These are phyloP conservation scores for Netelia inedita DNA, from an alignment of 2,888 invertebrate species.

Conservation along the genomic window DNA sequence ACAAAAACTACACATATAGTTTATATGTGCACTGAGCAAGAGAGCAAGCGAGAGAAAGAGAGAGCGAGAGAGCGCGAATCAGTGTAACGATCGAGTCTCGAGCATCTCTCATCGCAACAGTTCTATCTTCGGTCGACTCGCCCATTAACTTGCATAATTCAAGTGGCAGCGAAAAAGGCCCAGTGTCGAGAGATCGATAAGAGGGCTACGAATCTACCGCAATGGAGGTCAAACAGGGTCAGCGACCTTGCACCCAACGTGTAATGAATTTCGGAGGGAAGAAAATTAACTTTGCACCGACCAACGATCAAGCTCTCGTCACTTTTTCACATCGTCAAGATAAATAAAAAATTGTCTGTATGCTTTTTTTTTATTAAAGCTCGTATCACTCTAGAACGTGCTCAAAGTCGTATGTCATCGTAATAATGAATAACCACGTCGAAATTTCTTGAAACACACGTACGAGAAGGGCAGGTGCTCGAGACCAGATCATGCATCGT, in stretches of 20 bases:
- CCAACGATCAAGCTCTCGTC: not conserved
- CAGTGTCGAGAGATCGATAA: slow-evolving; percentile 67
- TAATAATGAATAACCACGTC: not conserved
- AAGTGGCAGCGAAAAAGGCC: slow-evolving; percentile 62
- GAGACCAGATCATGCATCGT: slow-evolving; percentile 10
- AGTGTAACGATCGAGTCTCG: slow-evolving; percentile 26
- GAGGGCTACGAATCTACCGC: slow-evolving; percentile 43
- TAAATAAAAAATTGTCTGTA: too few relatives aligned
- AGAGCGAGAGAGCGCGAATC: not conserved
- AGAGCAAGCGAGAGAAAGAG: not conserved
- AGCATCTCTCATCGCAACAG: slow-evolving; percentile 11
- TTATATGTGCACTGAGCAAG: not conserved
- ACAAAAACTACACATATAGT: not conserved
- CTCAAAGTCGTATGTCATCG: too few relatives aligned
- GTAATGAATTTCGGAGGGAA: not conserved
- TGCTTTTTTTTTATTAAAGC: too few relatives aligned
- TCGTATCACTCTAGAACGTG: too few relatives aligned
- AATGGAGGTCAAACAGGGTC: slow-evolving; percentile 57
- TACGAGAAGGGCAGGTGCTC: slow-evolving; percentile 25
- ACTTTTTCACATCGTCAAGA: not conserved
- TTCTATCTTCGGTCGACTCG: slow-evolving; percentile 48
- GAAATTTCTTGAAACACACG: not conserved
- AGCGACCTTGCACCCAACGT: slow-evolving; percentile 40
- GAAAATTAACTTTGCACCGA: not conserved
- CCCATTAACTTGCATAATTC: slow-evolving; percentile 67